Conservation (phyloP, 2,797 vertebrate species). For the Netta rufina region DNA sequence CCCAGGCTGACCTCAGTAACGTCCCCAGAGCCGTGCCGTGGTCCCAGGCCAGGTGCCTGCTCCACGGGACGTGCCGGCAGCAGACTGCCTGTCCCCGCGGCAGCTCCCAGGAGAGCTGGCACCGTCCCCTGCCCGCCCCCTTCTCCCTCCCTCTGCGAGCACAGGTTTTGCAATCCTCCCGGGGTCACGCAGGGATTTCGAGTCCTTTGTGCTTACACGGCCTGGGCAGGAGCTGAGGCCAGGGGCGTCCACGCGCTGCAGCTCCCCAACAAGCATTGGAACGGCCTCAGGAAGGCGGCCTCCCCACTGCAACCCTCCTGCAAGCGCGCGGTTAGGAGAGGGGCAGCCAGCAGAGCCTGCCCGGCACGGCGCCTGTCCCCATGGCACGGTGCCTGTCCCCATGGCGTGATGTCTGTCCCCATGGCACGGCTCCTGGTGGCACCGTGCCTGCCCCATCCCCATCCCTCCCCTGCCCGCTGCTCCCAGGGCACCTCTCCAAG, state of each 20-base stretch:
- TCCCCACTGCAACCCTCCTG: background rate
- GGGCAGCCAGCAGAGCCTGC: background rate
- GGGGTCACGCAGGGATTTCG: constrained; percentile 48
- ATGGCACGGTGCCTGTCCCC: background rate
- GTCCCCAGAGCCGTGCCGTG: background rate
- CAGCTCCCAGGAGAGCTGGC: background rate
- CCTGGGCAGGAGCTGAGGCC: background rate
- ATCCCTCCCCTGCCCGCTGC: too few species aligned
- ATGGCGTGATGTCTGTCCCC: too few species aligned
- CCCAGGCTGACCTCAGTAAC: background rate
- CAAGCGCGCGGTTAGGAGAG: background rate
- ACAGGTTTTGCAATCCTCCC: constrained; percentile 60
- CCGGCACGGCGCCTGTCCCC: background rate
- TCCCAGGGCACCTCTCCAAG: too few species aligned
- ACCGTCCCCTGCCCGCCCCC: background rate
- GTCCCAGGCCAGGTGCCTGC: background rate
- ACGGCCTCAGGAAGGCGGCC: background rate
- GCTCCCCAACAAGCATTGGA: background rate
- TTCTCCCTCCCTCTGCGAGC: background rate
- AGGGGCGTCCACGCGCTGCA: background rate
- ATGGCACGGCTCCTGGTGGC: too few species aligned
- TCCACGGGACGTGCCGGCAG: background rate
- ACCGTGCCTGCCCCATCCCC: too few species aligned
- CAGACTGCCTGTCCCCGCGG: background rate
- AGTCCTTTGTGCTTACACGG: constrained; percentile 39